phyloP scores from a whole-genome alignment of 2,888 invertebrate genomes.

The Coleophora deauratella region DNA sequence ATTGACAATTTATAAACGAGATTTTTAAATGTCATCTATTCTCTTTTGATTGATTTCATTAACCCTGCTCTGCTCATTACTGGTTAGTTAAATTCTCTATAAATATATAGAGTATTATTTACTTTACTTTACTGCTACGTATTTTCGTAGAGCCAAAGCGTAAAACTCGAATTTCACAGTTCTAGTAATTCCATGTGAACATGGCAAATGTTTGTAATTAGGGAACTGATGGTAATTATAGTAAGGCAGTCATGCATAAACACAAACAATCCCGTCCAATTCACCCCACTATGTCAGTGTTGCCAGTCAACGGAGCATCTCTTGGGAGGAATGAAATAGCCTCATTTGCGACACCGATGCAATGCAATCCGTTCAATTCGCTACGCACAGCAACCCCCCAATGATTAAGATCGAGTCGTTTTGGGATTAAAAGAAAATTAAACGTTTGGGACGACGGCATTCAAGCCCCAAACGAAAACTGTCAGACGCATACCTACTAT shows the following conservation, averaged over 20 bases:
- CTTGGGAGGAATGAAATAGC: slow-evolving; percentile 64
- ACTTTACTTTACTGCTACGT: too few species aligned
- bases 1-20: too few species aligned
- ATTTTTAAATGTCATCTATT: too few species aligned
- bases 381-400: slow-evolving; percentile 57
- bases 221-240: slow-evolving; percentile 14
- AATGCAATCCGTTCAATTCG: slow-evolving; percentile 71
- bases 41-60: too few species aligned
- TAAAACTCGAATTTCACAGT: too few species aligned
- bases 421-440: slow-evolving; percentile 72
- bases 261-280: slow-evolving; percentile 5
- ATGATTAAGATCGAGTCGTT: slow-evolving; percentile 63
- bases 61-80: too few species aligned
- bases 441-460: slow-evolving; percentile 59
- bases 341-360: slow-evolving; percentile 70
- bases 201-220: too few species aligned
- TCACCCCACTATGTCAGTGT: neutral
- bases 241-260: slow-evolving; percentile 13
- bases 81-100: too few species aligned
- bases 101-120: too few species aligned
- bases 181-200: too few species aligned
- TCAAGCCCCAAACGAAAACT: slow-evolving; percentile 32
- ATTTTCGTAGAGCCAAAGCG: too few species aligned
- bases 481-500: neutral
- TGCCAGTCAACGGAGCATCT: slow-evolving; percentile 33